A percentile compares a stretch with the other conserved stretches of the same genome.
Evolutionary conservation across 2,113 vertebrate species (phyloP).

Genomic region (Myrmecobius fasciatus): DNA sequence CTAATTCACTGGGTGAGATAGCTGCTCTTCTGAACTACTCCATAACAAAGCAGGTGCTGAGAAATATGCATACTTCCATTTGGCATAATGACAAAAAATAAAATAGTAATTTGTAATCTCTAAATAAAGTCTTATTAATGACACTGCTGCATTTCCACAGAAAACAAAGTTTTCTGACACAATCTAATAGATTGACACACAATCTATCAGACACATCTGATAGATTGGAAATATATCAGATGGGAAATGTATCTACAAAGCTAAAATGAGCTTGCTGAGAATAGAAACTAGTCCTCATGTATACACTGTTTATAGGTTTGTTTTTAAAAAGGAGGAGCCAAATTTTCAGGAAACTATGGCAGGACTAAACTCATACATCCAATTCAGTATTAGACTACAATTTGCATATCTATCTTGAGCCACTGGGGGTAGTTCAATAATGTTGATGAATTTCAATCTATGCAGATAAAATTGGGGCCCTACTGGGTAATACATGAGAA

Average conservation of each 20-base stretch:
- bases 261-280: background rate
- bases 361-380: background rate
- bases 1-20: conserved; percentile 9
- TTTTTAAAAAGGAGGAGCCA: background rate
- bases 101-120: conserved; percentile 22
- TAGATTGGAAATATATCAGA: background rate
- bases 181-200: no score
- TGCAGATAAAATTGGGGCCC: background rate
- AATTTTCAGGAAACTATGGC: background rate
- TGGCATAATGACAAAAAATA: background rate
- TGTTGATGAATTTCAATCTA: background rate
- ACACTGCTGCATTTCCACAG: background rate
- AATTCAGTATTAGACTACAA: background rate
- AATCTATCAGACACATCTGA: no score
- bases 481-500: background rate
- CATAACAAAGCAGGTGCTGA: conserved; percentile 9
- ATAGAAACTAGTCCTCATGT: background rate
- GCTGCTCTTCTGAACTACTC: background rate
- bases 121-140: background rate
- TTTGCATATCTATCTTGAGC: background rate
- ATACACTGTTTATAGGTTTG: background rate
- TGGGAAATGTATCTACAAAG: no score
- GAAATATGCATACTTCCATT: conserved; percentile 16
- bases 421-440: background rate
- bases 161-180: background rate